Conservation (phyloP, 1,140 invertebrate species). For the Pachyrhynchus sulphureomaculatus region DNA sequence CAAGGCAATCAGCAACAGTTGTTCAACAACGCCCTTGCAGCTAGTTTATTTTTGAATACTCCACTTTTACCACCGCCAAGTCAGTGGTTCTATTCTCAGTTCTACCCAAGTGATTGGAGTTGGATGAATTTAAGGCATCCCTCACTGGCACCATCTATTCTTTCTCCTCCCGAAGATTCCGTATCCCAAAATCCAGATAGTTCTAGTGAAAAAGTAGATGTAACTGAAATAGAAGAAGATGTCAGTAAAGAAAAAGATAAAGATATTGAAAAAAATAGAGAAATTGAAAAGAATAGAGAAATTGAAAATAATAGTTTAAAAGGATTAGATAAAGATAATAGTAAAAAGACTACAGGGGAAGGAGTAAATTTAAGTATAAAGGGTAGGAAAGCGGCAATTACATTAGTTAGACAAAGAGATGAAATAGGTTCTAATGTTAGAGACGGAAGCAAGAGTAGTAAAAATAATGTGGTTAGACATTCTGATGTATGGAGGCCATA, state of each 20-base stretch:
- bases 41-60: constrained; percentile 69
- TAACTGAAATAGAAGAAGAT: constrained; percentile 39
- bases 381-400: constrained; percentile 45
- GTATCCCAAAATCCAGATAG: constrained; percentile 46
- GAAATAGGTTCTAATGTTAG: constrained; percentile 52
- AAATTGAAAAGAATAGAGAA: neutral
- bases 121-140: constrained; percentile 59
- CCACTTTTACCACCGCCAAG: constrained; percentile 69
- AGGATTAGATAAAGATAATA: neutral
- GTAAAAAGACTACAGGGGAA: constrained; percentile 30
- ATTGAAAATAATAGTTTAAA: neutral
- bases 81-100: constrained; percentile 72
- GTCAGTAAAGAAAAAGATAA: constrained; percentile 22
- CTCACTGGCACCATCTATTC: constrained; percentile 51
- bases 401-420: constrained; percentile 47
- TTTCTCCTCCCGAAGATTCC: constrained; percentile 51
- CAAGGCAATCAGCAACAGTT: constrained; percentile 51
- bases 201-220: constrained; percentile 44
- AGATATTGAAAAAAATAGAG: neutral
- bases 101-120: constrained; percentile 64
- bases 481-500: constrained; percentile 64
- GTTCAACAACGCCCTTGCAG: constrained; percentile 67
- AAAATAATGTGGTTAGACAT: constrained; percentile 48
- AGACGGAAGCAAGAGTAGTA: constrained; percentile 41
- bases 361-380: constrained; percentile 45